Conservation (phyloP, 2,888 invertebrate genomes). For the Euclidia mi region DNA sequence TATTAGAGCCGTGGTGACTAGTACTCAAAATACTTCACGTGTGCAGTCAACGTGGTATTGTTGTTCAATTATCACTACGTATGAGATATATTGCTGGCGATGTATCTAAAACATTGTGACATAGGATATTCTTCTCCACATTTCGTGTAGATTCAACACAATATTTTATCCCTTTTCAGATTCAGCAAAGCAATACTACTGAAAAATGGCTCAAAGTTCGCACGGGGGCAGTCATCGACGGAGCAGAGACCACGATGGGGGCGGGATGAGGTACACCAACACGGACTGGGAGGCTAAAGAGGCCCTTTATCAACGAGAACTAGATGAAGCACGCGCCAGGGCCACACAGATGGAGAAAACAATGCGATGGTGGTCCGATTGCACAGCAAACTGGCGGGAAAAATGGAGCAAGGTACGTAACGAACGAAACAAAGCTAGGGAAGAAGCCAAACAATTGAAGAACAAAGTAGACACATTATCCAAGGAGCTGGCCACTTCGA, state of each 20-base stretch:
- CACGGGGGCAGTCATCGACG: constrained; percentile 92
- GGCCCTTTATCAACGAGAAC: constrained; percentile 92
- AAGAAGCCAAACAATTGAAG: constrained; percentile 96
- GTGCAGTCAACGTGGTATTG: no score
- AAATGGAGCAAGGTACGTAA: constrained; percentile 98
- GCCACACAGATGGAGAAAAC: constrained; percentile 99
- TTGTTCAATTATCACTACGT: no score
- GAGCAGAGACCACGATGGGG: constrained; percentile 91
- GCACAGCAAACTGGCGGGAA: constrained; percentile 99
- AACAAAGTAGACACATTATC: constrained; percentile 94
- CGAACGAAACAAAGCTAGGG: constrained; percentile 97
- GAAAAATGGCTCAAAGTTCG: constrained; percentile 91
- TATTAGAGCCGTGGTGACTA: no score
- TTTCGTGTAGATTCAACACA: no score
- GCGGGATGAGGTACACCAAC: constrained; percentile 91
- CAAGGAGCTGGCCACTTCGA: constrained; percentile 93
- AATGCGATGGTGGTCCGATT: constrained; percentile 99
- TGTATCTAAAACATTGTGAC: no score
- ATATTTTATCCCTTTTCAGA: constrained; percentile 14
- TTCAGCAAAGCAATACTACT: constrained; percentile 19
- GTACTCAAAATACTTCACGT: no score
- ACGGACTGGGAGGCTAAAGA: constrained; percentile 95
- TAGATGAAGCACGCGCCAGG: constrained; percentile 98
- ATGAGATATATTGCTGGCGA: no score
- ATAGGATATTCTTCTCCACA: no score